Evolutionary conservation across 2,113 vertebrate genomes (phyloP).

Genomic region (Esox niger): DNA sequence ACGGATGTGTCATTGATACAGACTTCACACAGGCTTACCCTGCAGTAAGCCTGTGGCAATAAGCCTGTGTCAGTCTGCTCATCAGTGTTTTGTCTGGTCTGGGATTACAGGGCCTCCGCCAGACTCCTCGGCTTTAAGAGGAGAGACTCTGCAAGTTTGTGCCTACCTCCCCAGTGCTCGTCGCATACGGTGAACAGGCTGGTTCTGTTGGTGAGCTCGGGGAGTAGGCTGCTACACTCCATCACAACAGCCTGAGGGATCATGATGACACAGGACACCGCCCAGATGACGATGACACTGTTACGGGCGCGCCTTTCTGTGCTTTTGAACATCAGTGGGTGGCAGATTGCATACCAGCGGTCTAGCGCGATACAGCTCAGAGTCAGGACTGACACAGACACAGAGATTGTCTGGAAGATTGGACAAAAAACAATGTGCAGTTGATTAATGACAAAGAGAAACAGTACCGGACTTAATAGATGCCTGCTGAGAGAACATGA

Average conservation of each 20-base stretch:
- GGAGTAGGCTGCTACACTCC: constrained; percentile 88
- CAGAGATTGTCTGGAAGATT: constrained; percentile 84
- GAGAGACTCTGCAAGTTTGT: no score
- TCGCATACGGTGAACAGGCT: constrained; percentile 94
- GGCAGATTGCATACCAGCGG: constrained; percentile 98
- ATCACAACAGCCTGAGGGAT: constrained; percentile 95
- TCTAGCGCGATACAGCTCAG: constrained; percentile 96
- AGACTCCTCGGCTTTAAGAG: no score
- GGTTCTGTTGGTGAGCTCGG: constrained; percentile 93
- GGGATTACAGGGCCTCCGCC: no score
- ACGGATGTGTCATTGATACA: no score
- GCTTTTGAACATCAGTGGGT: constrained; percentile 97
- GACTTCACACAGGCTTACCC: no score
- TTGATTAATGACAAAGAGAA: no score
- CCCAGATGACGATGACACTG: constrained; percentile 92
- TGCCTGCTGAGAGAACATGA: no score
- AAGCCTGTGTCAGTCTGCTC: no score
- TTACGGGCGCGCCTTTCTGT: constrained; percentile 89
- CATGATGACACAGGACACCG: constrained; percentile 93
- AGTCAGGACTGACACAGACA: constrained; percentile 94
- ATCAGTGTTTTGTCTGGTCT: no score
- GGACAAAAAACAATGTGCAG: no score
- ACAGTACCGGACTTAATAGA: no score
- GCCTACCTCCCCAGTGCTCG: constrained; percentile 91
- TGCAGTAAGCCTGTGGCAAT: no score